Evolutionary conservation across 2,797 vertebrate genomes (phyloP), one percentile per base, ranked within the genome.

Genomic region (Coccyzus lansbergi): DNA sequence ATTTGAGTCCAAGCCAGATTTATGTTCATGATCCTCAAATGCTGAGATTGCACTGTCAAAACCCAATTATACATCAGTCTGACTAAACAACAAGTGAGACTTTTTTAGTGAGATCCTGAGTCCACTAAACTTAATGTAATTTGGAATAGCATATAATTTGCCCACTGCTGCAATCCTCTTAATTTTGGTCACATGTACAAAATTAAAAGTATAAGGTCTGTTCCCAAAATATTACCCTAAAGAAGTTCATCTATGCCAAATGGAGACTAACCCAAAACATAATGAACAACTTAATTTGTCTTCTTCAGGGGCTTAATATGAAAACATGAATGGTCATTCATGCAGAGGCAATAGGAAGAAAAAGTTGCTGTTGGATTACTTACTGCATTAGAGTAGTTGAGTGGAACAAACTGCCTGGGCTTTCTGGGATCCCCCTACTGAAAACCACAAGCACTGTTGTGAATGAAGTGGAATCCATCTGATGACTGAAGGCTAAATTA

Each of bases 381-480:
- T 69, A 90, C 82, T 67, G 51, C 9, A 12, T 58, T 88, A 72
- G 36, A 58, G 44, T 65, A 42, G 12, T 24, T 94, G 90, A 91
- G 63, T 51, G 17, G 46, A 90, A 74, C 26, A 89, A 87, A 94
- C 76, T 93, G n/a, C 69, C n/a, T 14, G 22, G 33, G n/a, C 28
- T 87, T 83, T 92, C 82, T 81, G 89, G 76, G 69, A 94, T 93
- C 72, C 72, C 21, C 76, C 33, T 29, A 51, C 36, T 25, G 58
- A 89, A 93, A 94, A 92, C 65, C 62, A 81, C 91, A 95, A 91
- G 16, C 21, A 71, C 29, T 62, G 49, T 68, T 81, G 46, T 84
- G 90, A 92, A 58, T 81, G 85, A 85, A 91, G 51, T 51, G 62
- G 82, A 96, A 93, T 83, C 58, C 58, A 81, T 90, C 53, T 3